Percentiles rank a stretch among this genome's conserved stretches.
phyloP scores from a whole-genome alignment of 1,140 invertebrate genomes.

The Bathynomus jamesi region DNA sequence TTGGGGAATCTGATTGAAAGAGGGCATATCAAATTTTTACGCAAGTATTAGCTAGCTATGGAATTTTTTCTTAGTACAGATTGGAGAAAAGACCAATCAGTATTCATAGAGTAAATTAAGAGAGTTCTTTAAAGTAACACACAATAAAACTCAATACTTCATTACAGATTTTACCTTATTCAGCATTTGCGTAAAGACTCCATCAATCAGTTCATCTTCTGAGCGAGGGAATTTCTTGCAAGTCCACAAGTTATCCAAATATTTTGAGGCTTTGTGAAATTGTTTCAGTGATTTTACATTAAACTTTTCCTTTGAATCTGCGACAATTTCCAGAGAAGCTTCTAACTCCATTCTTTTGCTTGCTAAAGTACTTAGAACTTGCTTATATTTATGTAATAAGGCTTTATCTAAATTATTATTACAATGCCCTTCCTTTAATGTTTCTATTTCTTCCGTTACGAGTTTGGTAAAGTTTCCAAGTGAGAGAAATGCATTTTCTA shows the following conservation, averaged over 20 bases:
- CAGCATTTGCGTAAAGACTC: neutral
- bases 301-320: neutral
- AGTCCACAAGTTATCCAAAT: neutral
- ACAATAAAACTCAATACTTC: neutral
- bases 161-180: neutral
- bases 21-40: too few species aligned
- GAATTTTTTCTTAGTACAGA: too few species aligned
- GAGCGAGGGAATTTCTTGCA: neutral
- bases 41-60: too few species aligned
- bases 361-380: neutral
- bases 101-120: too few species aligned
- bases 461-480: neutral
- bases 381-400: neutral
- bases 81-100: too few species aligned
- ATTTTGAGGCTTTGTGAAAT: neutral
- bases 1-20: too few species aligned
- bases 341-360: neutral
- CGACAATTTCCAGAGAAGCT: neutral
- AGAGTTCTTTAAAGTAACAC: neutral
- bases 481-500: neutral
- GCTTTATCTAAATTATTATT: neutral
- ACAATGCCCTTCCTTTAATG: neutral
- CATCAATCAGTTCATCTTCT: neutral
- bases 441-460: neutral
- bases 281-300: neutral